phyloP scores from a whole-genome alignment of 2,888 invertebrate genomes.

The Patella pellucida region DNA sequence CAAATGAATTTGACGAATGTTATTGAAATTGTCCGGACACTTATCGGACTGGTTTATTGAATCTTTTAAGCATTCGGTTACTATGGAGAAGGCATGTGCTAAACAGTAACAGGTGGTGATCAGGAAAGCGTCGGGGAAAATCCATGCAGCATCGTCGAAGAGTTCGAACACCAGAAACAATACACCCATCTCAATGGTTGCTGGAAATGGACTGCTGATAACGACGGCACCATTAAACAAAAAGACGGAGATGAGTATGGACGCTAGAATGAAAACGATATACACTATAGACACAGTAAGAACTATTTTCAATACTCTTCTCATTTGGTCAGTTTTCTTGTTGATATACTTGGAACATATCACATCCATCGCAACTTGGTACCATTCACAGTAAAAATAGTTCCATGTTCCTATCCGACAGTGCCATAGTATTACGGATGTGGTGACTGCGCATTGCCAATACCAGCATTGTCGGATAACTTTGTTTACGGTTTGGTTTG shows the following conservation, averaged over 20 bases:
- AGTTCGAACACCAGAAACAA: neutral
- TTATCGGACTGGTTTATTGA: neutral
- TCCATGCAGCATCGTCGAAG: neutral
- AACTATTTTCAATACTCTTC: too few relatives aligned
- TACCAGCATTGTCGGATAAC: neutral
- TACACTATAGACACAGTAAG: neutral
- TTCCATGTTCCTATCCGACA: neutral
- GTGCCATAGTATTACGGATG: neutral
- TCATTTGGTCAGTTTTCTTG: too few relatives aligned
- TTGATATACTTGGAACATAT: neutral
- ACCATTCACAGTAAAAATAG: neutral
- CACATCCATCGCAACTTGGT: neutral
- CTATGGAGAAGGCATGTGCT: neutral
- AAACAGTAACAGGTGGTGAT: neutral
- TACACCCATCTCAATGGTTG: neutral
- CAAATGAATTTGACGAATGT: neutral
- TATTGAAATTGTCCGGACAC: neutral
- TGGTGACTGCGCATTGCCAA: neutral
- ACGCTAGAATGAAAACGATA: neutral
- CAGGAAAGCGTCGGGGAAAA: neutral
- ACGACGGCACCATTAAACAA: neutral
- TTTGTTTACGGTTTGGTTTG: neutral
- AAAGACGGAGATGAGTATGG: neutral
- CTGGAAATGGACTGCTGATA: neutral
- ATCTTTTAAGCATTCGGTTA: neutral